These are phyloP conservation scores for Gastracanthus pulcherrimus DNA, from an alignment of 2,888 invertebrate genomes.

Conservation along the genomic window DNA sequence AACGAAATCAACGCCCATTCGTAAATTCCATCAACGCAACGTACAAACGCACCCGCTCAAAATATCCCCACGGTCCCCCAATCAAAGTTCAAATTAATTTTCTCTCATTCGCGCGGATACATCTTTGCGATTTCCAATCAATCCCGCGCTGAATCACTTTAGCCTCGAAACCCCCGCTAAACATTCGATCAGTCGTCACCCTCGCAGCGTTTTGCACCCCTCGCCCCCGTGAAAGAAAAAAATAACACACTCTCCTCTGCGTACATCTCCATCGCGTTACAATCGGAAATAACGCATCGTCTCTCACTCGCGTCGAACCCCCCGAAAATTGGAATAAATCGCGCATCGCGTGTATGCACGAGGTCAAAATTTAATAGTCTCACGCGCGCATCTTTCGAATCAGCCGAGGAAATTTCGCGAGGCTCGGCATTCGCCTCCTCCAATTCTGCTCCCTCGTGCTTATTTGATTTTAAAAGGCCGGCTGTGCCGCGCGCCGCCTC, in stretches of 20 bases:
- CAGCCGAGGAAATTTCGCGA: conserved; percentile 70
- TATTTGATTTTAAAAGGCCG: conserved; percentile 61
- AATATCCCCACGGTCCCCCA: not conserved
- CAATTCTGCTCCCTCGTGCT: conserved; percentile 34
- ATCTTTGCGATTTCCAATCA: conserved; percentile 35
- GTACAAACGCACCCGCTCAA: not conserved
- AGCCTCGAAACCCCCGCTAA: conserved; percentile 5
- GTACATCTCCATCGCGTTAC: not conserved
- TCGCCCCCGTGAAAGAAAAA: conserved; percentile 9
- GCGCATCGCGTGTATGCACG: conserved; percentile 65
- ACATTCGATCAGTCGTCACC: conserved; percentile 11
- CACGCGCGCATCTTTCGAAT: conserved; percentile 64
- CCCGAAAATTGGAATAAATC: conserved; percentile 30
- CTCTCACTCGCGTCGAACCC: not conserved
- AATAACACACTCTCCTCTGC: not conserved
- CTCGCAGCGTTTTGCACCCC: not conserved
- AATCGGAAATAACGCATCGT: conserved; percentile 14
- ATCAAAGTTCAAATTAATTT: conserved; percentile 43
- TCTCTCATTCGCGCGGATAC: not conserved
- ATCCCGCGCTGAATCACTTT: conserved; percentile 23
- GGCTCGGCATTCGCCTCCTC: conserved; percentile 63
- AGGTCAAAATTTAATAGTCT: conserved; percentile 75
- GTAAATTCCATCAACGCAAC: not conserved
- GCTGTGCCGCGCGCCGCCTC: too few species aligned
- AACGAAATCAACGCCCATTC: not conserved